phyloP scores from a whole-genome alignment of 2,113 vertebrate species.

The Archilochus colubris region DNA sequence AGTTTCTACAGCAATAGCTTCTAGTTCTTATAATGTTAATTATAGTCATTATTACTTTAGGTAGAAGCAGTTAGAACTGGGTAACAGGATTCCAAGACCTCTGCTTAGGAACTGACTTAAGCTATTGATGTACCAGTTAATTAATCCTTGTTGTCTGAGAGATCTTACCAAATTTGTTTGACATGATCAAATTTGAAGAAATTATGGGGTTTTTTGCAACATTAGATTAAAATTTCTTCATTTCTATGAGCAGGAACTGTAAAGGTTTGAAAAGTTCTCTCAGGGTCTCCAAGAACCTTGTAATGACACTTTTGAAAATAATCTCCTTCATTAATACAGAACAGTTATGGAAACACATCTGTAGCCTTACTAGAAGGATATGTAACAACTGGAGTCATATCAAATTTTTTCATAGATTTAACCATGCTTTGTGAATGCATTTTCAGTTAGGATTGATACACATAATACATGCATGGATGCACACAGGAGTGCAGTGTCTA shows the following conservation, averaged over 20 bases:
- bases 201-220: background rate
- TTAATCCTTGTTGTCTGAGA: background rate
- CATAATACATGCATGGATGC: background rate
- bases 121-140: background rate
- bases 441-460: background rate
- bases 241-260: background rate
- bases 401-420: background rate
- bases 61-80: background rate
- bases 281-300: background rate
- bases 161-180: background rate
- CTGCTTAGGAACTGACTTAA: background rate
- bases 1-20: background rate
- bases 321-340: background rate
- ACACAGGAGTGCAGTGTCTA: background rate
- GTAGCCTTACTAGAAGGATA: background rate
- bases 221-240: background rate
- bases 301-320: background rate
- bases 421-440: background rate
- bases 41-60: background rate
- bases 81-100: background rate
- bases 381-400: background rate
- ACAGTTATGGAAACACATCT: background rate
- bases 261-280: background rate
- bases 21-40: constrained; percentile 9
- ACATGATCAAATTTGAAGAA: background rate